Evolutionary conservation across 53 echinoderm and acorn worm species (phyloP).

Genomic region (Temnopleurus reevesii): DNA sequence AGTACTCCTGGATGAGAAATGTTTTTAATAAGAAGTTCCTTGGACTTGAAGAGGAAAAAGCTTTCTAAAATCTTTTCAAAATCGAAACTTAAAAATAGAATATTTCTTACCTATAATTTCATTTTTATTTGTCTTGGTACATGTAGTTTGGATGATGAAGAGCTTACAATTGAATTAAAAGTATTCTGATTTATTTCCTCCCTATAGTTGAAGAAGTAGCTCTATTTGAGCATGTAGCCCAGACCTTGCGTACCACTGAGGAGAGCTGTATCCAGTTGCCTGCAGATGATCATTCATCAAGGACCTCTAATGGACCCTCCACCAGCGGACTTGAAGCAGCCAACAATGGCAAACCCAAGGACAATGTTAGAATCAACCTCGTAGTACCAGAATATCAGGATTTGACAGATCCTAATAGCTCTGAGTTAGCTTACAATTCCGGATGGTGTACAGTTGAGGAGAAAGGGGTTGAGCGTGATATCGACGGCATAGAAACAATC

Average conservation of each 20-base stretch:
- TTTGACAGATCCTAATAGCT: background rate
- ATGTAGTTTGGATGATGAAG: too few relatives aligned
- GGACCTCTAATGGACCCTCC: background rate
- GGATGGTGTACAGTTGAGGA: conserved; percentile 22
- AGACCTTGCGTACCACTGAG: background rate
- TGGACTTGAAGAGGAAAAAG: too few relatives aligned
- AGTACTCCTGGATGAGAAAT: too few relatives aligned
- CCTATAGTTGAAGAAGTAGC: conserved; percentile 15
- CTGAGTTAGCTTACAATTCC: background rate
- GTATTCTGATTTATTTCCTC: background rate
- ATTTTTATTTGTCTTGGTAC: too few relatives aligned
- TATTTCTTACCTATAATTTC: too few relatives aligned
- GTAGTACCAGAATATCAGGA: background rate
- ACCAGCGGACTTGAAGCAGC: background rate
- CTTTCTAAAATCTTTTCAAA: too few relatives aligned
- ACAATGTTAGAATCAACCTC: conserved; percentile 1
- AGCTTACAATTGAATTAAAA: too few relatives aligned
- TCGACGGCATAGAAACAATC: background rate
- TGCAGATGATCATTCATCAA: background rate
- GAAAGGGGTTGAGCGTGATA: background rate
- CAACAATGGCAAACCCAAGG: background rate
- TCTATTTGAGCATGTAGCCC: background rate
- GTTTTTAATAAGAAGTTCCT: too few relatives aligned
- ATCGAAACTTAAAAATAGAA: too few relatives aligned
- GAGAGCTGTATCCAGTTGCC: background rate